Evolutionary conservation across 2,888 invertebrate genomes (phyloP).

Genomic region (Metalampra italica): DNA sequence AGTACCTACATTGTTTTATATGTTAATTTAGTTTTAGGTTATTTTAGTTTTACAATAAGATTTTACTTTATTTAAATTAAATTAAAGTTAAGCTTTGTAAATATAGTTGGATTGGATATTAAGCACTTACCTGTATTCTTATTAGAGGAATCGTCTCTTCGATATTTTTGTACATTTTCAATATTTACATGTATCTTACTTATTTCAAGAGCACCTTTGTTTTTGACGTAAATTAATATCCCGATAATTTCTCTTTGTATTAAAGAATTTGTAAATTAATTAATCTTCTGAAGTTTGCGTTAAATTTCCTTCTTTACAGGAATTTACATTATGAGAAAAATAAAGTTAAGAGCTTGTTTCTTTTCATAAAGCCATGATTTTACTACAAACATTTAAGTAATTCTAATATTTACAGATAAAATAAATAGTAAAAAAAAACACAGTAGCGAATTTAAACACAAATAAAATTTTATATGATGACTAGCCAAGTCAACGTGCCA

Average conservation of each 20-base stretch:
- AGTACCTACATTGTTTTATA: no score
- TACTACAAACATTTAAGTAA: not conserved
- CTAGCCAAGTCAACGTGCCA: no score
- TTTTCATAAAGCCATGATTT: not conserved
- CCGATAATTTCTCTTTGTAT: slow-evolving; percentile 8
- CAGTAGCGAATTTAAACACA: no score
- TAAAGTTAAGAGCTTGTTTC: not conserved
- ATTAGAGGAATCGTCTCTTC: slow-evolving; percentile 72
- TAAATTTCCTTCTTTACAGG: slow-evolving; percentile 33
- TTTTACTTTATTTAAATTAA: no score
- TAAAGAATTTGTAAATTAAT: not conserved
- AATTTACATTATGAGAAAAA: slow-evolving; percentile 35
- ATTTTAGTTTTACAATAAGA: no score
- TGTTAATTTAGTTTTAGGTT: no score
- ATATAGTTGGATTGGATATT: no score
- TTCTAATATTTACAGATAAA: no score
- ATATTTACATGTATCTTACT: not conserved
- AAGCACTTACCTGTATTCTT: slow-evolving; percentile 63
- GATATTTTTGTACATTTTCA: slow-evolving; percentile 43
- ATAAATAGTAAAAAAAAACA: no score
- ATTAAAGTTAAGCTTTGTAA: no score
- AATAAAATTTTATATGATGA: no score
- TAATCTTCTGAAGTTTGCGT: not conserved
- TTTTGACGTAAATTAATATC: not conserved
- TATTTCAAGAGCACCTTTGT: slow-evolving; percentile 18